Conservation (phyloP, 2,113 vertebrate species). For the Danionella cerebrum region DNA sequence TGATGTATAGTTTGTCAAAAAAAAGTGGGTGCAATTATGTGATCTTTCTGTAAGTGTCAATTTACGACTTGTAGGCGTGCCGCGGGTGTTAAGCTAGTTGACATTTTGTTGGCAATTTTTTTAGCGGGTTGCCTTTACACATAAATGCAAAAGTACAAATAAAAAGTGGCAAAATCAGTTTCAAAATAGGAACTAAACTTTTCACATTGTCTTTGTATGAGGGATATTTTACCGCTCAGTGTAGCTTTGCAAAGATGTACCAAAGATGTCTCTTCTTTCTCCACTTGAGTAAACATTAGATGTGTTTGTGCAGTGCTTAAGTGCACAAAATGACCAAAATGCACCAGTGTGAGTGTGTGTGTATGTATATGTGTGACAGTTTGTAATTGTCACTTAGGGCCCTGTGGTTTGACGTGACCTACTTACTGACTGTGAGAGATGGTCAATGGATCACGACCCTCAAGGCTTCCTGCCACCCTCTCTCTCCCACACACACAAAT, state of each 20-base stretch:
- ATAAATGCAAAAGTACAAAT: too few relatives aligned
- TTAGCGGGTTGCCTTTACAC: too few relatives aligned
- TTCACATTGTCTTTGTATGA: too few relatives aligned
- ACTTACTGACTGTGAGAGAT: conserved; percentile 37
- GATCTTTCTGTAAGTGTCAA: too few relatives aligned
- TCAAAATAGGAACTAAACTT: too few relatives aligned
- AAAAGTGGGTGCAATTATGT: too few relatives aligned
- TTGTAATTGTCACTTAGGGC: conserved; percentile 28
- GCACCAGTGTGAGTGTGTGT: not conserved
- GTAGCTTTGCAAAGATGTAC: not conserved
- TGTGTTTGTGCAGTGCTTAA: not conserved
- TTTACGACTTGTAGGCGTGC: too few relatives aligned
- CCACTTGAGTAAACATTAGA: not conserved
- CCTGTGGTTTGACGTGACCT: conserved; percentile 33
- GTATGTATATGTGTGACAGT: conserved; percentile 16
- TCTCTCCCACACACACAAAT: not conserved
- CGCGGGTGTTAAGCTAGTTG: too few relatives aligned
- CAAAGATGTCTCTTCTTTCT: not conserved
- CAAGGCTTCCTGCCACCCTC: conserved; percentile 16
- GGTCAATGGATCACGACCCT: conserved; percentile 35
- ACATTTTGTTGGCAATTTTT: too few relatives aligned
- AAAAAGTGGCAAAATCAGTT: too few relatives aligned
- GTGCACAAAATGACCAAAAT: not conserved
- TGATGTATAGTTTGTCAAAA: too few relatives aligned
- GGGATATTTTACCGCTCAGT: too few relatives aligned